Conservation (phyloP, 2,888 invertebrate genomes). For the Eupithecia subumbrata region DNA sequence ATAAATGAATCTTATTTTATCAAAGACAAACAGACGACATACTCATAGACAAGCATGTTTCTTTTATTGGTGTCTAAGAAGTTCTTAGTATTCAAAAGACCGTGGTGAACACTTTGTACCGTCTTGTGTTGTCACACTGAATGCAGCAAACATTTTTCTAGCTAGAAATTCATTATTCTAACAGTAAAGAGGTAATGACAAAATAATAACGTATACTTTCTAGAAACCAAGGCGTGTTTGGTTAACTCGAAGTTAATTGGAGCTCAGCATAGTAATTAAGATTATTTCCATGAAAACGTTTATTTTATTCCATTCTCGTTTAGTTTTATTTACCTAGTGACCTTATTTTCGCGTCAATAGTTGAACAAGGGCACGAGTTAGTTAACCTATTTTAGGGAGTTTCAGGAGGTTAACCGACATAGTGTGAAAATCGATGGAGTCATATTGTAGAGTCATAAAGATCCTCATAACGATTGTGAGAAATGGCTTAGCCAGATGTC, state of each 20-base stretch:
- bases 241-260: conserved; percentile 47
- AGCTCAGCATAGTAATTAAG: conserved; percentile 46
- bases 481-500: background rate
- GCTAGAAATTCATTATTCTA: conserved; percentile 6
- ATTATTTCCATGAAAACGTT: conserved; percentile 17
- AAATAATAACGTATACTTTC: conserved; percentile 22
- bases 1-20: too few relatives aligned
- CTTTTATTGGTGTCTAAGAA: too few relatives aligned
- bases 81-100: too few relatives aligned
- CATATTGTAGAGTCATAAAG: background rate
- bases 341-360: background rate
- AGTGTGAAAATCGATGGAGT: background rate
- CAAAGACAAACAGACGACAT: too few relatives aligned
- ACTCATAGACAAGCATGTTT: too few relatives aligned
- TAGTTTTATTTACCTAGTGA: background rate
- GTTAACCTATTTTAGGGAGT: background rate
- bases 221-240: conserved; percentile 37
- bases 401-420: background rate
- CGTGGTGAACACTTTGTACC: too few relatives aligned
- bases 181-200: conserved; percentile 20
- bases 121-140: background rate
- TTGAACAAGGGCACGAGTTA: background rate
- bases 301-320: conserved; percentile 9
- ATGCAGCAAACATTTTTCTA: background rate
- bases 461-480: background rate